These are phyloP conservation scores for Coilia nasus DNA, from an alignment of 2,797 vertebrate genomes.

Conservation along the genomic window DNA sequence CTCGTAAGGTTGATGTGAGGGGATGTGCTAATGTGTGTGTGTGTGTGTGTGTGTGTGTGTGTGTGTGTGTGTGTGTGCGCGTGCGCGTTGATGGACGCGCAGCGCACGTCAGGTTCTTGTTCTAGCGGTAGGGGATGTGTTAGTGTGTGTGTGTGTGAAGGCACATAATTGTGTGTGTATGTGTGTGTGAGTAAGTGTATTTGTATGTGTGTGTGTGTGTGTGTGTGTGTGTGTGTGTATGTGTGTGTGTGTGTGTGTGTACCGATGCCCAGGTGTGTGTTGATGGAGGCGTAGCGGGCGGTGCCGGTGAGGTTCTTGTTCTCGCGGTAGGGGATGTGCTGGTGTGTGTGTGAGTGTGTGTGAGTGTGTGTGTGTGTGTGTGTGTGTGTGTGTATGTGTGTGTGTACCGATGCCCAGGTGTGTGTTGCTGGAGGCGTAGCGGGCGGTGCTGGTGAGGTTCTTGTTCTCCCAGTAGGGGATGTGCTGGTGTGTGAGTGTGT, in stretches of 20 bases:
- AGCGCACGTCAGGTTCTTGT: conserved; percentile 95
- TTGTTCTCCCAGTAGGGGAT: conserved; percentile 97
- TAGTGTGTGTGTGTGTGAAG: conserved; percentile 82
- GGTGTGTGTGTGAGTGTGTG: conserved; percentile 71
- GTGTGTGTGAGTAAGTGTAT: neutral
- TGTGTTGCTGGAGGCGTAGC: conserved; percentile 96
- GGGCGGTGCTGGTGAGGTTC: conserved; percentile 92
- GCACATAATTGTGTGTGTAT: no score
- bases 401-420: conserved; percentile 91
- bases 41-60: conserved; percentile 75
- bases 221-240: neutral
- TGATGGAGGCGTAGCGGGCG: conserved; percentile 85
- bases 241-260: conserved; percentile 47
- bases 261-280: conserved; percentile 89
- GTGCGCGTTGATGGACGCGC: conserved; percentile 96
- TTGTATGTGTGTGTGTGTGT: neutral
- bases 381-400: neutral
- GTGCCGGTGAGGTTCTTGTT: conserved; percentile 88
- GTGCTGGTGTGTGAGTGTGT: conserved; percentile 83
- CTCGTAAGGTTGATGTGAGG: conserved; percentile 96
- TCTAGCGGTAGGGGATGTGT: conserved; percentile 96
- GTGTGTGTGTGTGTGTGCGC: conserved; percentile 69
- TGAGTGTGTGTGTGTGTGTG: neutral
- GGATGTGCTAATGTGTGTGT: conserved; percentile 95
- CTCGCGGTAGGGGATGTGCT: conserved; percentile 87